Evolutionary conservation across 1,140 invertebrate genomes (phyloP).

Genomic region (Harpegnathos saltator): DNA sequence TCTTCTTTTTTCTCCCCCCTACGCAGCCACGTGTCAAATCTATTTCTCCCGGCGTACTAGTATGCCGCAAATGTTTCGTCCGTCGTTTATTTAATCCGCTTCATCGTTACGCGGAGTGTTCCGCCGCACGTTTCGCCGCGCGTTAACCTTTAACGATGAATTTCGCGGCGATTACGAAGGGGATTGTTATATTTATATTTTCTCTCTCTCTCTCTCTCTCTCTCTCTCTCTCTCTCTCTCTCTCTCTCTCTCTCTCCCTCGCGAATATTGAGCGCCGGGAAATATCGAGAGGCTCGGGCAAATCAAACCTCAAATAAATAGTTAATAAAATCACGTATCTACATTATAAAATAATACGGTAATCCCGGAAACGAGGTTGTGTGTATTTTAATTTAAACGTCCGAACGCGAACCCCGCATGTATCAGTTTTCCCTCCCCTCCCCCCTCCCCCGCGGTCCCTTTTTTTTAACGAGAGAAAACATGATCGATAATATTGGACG

Average conservation of each 20-base stretch:
- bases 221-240: too few species aligned
- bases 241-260: too few species aligned
- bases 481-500: slow-evolving; percentile 44
- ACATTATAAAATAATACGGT: slow-evolving; percentile 8
- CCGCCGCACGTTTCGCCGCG: not conserved
- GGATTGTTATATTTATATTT: slow-evolving; percentile 14
- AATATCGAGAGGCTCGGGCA: slow-evolving; percentile 7
- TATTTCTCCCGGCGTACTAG: not conserved
- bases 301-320: slow-evolving; percentile 11
- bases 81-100: slow-evolving; percentile 12
- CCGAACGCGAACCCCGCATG: not conserved
- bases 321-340: slow-evolving; percentile 27
- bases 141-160: slow-evolving; percentile 37
- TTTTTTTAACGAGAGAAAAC: slow-evolving; percentile 3
- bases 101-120: not conserved
- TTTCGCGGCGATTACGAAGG: not conserved
- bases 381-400: not conserved
- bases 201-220: too few species aligned
- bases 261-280: slow-evolving; percentile 12
- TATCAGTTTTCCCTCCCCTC: not conserved
- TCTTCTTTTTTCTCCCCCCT: not conserved
- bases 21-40: slow-evolving; percentile 35
- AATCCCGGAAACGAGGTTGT: not conserved
- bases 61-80: not conserved
- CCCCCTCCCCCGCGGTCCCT: too few species aligned